Evolutionary conservation across 2,888 invertebrate genomes (phyloP), one percentile per base, ranked within the genome.

Genomic region (Thera britannica): DNA sequence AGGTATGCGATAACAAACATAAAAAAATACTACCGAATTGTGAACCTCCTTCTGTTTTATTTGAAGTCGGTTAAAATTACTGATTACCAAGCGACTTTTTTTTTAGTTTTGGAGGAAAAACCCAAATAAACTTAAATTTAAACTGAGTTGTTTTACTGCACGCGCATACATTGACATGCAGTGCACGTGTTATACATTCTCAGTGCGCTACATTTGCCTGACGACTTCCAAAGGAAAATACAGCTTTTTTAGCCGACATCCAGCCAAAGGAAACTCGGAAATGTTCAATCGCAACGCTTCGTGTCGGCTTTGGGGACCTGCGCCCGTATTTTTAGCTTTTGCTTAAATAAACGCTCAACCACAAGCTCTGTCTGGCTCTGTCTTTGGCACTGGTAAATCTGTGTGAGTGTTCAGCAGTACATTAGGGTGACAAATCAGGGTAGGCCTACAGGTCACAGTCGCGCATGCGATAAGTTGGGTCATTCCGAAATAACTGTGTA

Each of bases 401-500:
- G n/a, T n/a, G n/a, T n/a, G n/a, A n/a, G n/a, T n/a, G n/a, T n/a
- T n/a, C n/a, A n/a, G n/a, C n/a, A n/a, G n/a, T n/a, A 38, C 2
- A 38, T 3, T 3, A 38, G 38, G 38, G 5, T 38, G 38, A 38
- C 38, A 2, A 38, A 38, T 3, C 38, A 3, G 2, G 23, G 23
- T 23, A 23, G 23, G 23, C 23, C 23, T 38, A 38, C 38, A 38
- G 44, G 44, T 4, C 3, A 48, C 58, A 35, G 11, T 41, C 48
- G 49, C 66, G 66, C 62, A 62, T 46, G 66, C 66, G 66, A 36
- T 51, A 6, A 58, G 46, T 36, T 36, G 7, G 58, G 36, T 52
- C 66, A 11, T 35, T 60, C 60, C 51, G 65, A 60, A 65, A 60
- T 56, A 61, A 61, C 61, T 44, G 66, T 57, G 66, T 62, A 62